phyloP scores from a whole-genome alignment of 92 coral and sea anemone genomes.

The Parazoanthus atlanticus region DNA sequence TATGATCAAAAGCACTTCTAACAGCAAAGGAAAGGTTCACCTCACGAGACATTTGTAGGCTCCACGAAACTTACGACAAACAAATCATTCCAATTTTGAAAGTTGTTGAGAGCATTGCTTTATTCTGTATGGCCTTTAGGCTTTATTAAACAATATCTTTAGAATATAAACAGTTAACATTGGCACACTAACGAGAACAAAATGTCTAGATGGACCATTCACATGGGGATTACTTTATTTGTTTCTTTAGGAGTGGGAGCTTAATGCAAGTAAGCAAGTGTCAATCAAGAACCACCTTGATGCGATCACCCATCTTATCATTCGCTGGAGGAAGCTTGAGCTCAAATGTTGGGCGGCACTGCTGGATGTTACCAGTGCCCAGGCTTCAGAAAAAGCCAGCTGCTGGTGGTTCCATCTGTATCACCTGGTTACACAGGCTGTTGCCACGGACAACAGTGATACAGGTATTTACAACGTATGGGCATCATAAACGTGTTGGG shows the following conservation, averaged over 20 bases:
- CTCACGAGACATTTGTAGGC: no score
- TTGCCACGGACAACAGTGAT: slow-evolving; percentile 17
- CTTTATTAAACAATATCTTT: no score
- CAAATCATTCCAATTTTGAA: no score
- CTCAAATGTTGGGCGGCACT: slow-evolving; percentile 93
- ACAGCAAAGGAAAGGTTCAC: no score
- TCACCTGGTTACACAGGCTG: slow-evolving; percentile 71
- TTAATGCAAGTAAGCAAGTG: slow-evolving; percentile 92
- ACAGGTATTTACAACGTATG: background rate
- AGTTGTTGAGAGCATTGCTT: no score
- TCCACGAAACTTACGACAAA: no score
- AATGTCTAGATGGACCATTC: no score
- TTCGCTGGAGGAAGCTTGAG: slow-evolving; percentile 92
- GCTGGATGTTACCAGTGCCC: slow-evolving; percentile 81
- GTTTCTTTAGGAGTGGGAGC: slow-evolving; percentile 86
- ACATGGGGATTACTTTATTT: background rate
- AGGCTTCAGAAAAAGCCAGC: slow-evolving; percentile 75
- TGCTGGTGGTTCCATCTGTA: slow-evolving; percentile 93
- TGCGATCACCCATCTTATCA: slow-evolving; percentile 72
- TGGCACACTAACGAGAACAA: background rate
- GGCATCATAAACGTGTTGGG: background rate
- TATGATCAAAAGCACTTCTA: no score
- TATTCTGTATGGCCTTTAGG: no score
- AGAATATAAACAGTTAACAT: no score
- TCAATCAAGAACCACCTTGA: slow-evolving; percentile 83